A percentile compares a stretch with the other conserved stretches of the same genome.
Evolutionary conservation across 1,140 invertebrate species (phyloP).

Genomic region (Dryas iulia): DNA sequence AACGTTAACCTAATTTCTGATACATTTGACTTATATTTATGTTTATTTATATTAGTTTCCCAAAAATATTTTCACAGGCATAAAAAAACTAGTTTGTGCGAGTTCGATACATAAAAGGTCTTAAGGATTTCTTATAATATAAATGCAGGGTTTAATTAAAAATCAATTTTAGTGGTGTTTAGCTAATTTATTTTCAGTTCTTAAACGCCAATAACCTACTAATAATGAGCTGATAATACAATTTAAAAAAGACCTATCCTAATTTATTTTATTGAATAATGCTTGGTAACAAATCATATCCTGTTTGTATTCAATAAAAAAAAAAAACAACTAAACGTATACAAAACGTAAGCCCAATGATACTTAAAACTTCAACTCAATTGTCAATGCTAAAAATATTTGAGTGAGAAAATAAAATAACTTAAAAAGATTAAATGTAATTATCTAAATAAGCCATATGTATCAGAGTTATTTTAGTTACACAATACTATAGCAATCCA

Average conservation of each 20-base stretch:
- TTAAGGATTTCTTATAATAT: background rate
- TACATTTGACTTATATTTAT: background rate
- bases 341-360: constrained; percentile 70
- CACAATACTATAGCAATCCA: constrained; percentile 34
- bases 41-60: background rate
- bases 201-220: constrained; percentile 79
- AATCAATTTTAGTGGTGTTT: constrained; percentile 61
- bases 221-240: constrained; percentile 80
- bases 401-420: constrained; percentile 62
- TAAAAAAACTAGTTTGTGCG: background rate
- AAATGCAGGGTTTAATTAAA: constrained; percentile 29
- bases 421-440: constrained; percentile 75
- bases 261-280: constrained; percentile 78
- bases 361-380: constrained; percentile 39
- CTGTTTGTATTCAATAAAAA: constrained; percentile 76
- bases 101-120: background rate
- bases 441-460: constrained; percentile 61
- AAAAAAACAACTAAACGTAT: constrained; percentile 51
- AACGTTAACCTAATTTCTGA: background rate
- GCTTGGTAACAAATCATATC: constrained; percentile 78
- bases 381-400: constrained; percentile 40
- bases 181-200: constrained; percentile 80
- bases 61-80: background rate
- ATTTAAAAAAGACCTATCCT: constrained; percentile 76
- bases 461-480: constrained; percentile 57